A percentile compares a stretch with the other conserved stretches of the same genome.
Evolutionary conservation across 2,888 invertebrate species (phyloP).

Genomic region (Choristoneura rosaceana): DNA sequence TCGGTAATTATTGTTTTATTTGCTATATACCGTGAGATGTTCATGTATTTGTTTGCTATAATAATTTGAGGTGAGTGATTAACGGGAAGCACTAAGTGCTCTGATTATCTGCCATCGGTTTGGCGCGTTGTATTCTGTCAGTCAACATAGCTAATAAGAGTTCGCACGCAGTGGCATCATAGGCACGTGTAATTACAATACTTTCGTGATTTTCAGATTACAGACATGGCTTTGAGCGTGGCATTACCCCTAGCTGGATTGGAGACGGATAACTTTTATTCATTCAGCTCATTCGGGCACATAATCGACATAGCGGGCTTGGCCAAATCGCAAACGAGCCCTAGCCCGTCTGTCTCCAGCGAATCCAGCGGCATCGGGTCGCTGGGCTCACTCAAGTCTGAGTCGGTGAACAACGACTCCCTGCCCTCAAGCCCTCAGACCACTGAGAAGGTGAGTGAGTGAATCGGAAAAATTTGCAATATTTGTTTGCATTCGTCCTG

Average conservation of each 20-base stretch:
- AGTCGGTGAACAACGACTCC: slow-evolving; percentile 80
- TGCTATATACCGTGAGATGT: slow-evolving; percentile 57
- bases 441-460: slow-evolving; percentile 79
- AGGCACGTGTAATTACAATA: slow-evolving; percentile 80
- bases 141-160: slow-evolving; percentile 77
- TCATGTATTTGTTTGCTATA: slow-evolving; percentile 51
- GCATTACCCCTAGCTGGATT: slow-evolving; percentile 86
- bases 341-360: slow-evolving; percentile 85
- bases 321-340: slow-evolving; percentile 80
- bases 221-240: slow-evolving; percentile 87
- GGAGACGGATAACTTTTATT: slow-evolving; percentile 83
- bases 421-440: slow-evolving; percentile 83
- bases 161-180: slow-evolving; percentile 68
- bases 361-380: slow-evolving; percentile 88
- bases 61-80: slow-evolving; percentile 60
- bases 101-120: slow-evolving; percentile 62
- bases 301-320: slow-evolving; percentile 83
- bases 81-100: slow-evolving; percentile 52
- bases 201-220: slow-evolving; percentile 67
- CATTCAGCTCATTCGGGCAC: slow-evolving; percentile 78
- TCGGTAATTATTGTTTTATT: slow-evolving; percentile 81
- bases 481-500: slow-evolving; percentile 82
- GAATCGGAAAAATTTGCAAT: slow-evolving; percentile 56
- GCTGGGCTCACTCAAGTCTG: slow-evolving; percentile 82
- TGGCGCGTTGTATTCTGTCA: slow-evolving; percentile 83